Conservation (phyloP, 2,797 vertebrate species). For the Melanotaenia boesemani region DNA sequence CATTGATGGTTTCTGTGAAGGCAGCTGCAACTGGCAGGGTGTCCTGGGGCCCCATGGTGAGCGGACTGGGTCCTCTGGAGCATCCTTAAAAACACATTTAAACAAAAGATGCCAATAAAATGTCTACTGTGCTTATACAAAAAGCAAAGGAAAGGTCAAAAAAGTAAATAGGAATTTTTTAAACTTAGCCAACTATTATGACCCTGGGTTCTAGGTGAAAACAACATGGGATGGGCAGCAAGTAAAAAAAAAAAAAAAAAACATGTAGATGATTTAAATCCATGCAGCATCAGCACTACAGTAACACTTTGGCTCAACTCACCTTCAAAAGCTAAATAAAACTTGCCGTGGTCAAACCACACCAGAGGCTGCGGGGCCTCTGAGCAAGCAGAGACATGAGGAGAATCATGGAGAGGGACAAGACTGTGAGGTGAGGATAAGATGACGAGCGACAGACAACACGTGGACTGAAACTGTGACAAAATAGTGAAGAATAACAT, state of each 20-base stretch:
- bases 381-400: conserved; percentile 90
- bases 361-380: conserved; percentile 97
- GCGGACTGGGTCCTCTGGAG: conserved; percentile 95
- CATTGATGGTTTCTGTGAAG: conserved; percentile 98
- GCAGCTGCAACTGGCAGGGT: conserved; percentile 98
- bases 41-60: conserved; percentile 98
- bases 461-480: conserved; percentile 37
- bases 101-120: conserved; percentile 4
- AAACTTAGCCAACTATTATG: conserved; percentile 10
- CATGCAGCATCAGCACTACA: conserved; percentile 59
- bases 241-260: conserved; percentile 19
- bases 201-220: conserved; percentile 24
- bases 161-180: not conserved
- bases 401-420: conserved; percentile 84
- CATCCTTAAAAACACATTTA: conserved; percentile 84
- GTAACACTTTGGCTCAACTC: conserved; percentile 80
- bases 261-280: conserved; percentile 28
- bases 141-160: not conserved
- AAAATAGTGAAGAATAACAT: not conserved
- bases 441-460: conserved; percentile 76
- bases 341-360: conserved; percentile 99
- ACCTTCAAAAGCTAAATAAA: conserved; percentile 99
- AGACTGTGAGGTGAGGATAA: conserved; percentile 85
- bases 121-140: not conserved
- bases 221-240: conserved; percentile 37